Evolutionary conservation across 1,140 invertebrate genomes (phyloP), one percentile per base, ranked within the genome.

Genomic region (Drosophila lacertosa): DNA sequence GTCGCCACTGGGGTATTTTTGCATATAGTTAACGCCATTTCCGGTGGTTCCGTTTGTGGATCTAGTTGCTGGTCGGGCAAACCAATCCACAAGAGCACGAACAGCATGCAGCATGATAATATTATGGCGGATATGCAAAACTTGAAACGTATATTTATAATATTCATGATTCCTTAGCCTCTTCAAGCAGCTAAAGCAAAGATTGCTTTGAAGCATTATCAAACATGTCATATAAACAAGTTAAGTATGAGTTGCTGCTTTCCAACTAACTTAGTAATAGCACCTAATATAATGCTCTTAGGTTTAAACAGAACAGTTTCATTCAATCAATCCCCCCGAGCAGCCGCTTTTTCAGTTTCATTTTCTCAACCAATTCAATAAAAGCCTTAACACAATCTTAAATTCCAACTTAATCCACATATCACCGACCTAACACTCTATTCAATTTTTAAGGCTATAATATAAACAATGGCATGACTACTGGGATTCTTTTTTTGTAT

Each of bases 401-500:
- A 32, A n/a, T 33, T 1, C 11, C 35, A 59, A 26, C 22, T 11
- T 10, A 15, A 24, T 7, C 13, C 24, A 33, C 37, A 42, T 42
- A 53, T 51, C 33, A 62, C 6, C 9, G 10, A 18, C 15, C 24
- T 13, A 11, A 53, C 26, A 63, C 16, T 11, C 48, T 32, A 6
- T 47, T 44, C 22, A 20, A 22, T 45, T n/a, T 45, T 11, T 24
- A 5, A 7, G 18, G 20, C 42, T 3, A 20, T 20, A 58, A 48
- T 40, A 40, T 40, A 66, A 66, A 48, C 40, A 22, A 35, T 20
- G 2, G 26, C 13, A 22, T 48, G 33, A 48, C 53, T 48, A 20
- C 24, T 18, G 22, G 11, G 13, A 29, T 16, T 15, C 50, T 60
- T 10, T 32, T 42, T 20, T 20, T 44, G 3, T 9, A 16, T 35